phyloP scores from a whole-genome alignment of 1,140 invertebrate species.

The Apis florea region DNA sequence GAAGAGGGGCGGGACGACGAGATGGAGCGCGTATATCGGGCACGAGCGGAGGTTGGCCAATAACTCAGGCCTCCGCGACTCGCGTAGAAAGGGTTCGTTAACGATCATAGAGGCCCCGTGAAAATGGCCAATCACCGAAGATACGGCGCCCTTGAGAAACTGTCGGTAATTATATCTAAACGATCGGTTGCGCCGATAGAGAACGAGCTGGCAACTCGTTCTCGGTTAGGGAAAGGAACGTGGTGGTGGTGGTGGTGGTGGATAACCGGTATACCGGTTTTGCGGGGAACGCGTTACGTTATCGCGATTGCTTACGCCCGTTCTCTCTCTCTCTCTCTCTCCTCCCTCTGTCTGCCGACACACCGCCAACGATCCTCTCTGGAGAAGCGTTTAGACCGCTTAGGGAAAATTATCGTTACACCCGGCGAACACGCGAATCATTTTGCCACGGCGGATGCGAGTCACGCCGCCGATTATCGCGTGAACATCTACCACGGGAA shows the following conservation, averaged over 20 bases:
- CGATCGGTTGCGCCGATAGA: slow-evolving; percentile 61
- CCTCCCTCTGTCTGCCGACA: background rate
- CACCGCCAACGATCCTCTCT: background rate
- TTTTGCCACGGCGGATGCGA: slow-evolving; percentile 18
- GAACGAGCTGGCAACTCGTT: slow-evolving; percentile 36
- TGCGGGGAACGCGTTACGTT: slow-evolving; percentile 47
- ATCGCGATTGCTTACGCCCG: slow-evolving; percentile 53
- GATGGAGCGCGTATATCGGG: slow-evolving; percentile 1
- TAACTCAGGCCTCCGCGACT: slow-evolving; percentile 24
- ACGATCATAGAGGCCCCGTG: slow-evolving; percentile 59
- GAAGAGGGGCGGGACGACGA: background rate
- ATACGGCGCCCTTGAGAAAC: slow-evolving; percentile 61
- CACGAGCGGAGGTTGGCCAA: slow-evolving; percentile 15
- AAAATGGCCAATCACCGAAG: slow-evolving; percentile 63
- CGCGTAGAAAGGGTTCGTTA: slow-evolving; percentile 45
- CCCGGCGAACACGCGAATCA: slow-evolving; percentile 41
- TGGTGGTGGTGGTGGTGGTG: background rate
- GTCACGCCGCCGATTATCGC: slow-evolving; percentile 48
- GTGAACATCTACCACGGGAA: slow-evolving; percentile 21
- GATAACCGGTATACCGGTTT: slow-evolving; percentile 50
- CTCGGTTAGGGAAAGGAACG: slow-evolving; percentile 18
- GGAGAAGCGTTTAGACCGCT: slow-evolving; percentile 41
- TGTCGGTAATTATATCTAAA: slow-evolving; percentile 68
- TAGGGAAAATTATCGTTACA: slow-evolving; percentile 57
- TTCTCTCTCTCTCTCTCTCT: background rate